A percentile compares a stretch with the other conserved stretches of the same genome.
These are phyloP conservation scores for Trematomus bernacchii DNA, from an alignment of 2,797 vertebrate genomes.

Conservation along the genomic window DNA sequence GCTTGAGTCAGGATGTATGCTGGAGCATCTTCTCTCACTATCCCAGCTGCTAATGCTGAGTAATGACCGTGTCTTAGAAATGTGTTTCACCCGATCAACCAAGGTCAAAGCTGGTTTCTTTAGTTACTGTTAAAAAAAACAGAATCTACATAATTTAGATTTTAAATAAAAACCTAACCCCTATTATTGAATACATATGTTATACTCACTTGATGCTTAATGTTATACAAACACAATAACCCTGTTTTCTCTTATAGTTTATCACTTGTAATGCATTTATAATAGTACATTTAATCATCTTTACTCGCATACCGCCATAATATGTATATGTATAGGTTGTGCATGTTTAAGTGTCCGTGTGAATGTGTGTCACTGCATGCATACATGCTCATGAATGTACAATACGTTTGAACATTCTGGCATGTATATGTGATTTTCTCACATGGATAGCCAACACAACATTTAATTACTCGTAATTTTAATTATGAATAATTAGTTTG, in stretches of 20 bases:
- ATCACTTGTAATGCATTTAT: too few species aligned
- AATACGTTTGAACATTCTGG: constrained; percentile 21
- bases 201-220: too few species aligned
- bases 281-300: background rate
- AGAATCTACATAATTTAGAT: too few species aligned
- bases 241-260: too few species aligned
- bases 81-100: background rate
- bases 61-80: background rate
- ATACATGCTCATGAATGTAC: constrained; percentile 13
- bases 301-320: background rate
- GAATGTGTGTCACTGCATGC: constrained; percentile 4
- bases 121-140: background rate
- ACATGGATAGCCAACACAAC: background rate
- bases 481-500: constrained; percentile 30
- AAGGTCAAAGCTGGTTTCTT: background rate
- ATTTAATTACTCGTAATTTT: constrained; percentile 27
- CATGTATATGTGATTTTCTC: constrained; percentile 3
- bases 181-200: too few species aligned
- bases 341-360: background rate
- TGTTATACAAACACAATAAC: too few species aligned
- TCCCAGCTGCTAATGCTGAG: constrained; percentile 5
- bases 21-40: background rate
- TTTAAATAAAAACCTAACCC: too few species aligned
- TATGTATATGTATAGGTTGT: background rate
- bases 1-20: background rate